A percentile compares a stretch with the other conserved stretches of the same genome.
phyloP scores from a whole-genome alignment of 2,888 invertebrate genomes.

The Dorcus parallelipipedus region DNA sequence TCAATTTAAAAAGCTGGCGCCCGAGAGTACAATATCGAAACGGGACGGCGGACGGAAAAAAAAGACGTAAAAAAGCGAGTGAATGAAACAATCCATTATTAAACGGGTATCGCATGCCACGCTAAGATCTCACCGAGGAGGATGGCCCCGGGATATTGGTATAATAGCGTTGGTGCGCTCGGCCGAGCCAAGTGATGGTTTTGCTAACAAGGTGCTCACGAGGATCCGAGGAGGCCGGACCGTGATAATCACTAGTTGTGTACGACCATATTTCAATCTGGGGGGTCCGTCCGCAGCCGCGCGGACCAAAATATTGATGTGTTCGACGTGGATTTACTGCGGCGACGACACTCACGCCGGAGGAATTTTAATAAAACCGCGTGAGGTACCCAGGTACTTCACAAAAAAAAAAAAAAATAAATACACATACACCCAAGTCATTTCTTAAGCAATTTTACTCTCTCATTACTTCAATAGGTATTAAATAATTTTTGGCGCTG shows the following conservation, averaged over 20 bases:
- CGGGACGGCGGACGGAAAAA: neutral
- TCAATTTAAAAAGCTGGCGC: neutral
- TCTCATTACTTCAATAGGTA: too few relatives aligned
- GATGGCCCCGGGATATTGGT: slow-evolving; percentile 28
- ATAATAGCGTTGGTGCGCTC: slow-evolving; percentile 28
- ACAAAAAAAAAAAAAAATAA: too few relatives aligned
- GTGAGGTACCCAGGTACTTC: too few relatives aligned
- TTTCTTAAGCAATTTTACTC: too few relatives aligned
- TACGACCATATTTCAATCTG: slow-evolving; percentile 3
- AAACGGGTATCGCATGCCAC: slow-evolving; percentile 1
- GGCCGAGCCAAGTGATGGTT: slow-evolving; percentile 44
- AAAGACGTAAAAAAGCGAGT: neutral
- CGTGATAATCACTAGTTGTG: slow-evolving; percentile 1
- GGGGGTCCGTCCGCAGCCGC: neutral
- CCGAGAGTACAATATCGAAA: neutral
- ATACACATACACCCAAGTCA: too few relatives aligned
- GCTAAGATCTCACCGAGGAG: slow-evolving; percentile 6
- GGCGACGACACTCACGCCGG: too few relatives aligned
- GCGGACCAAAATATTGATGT: neutral
- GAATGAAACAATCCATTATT: slow-evolving; percentile 3
- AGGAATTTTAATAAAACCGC: too few relatives aligned
- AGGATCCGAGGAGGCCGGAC: slow-evolving; percentile 14
- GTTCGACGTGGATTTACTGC: neutral
- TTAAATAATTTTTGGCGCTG: too few relatives aligned
- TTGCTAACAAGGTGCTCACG: slow-evolving; percentile 47